Conservation (phyloP, 2,113 vertebrate species). For the Misgurnus mizolepis region DNA sequence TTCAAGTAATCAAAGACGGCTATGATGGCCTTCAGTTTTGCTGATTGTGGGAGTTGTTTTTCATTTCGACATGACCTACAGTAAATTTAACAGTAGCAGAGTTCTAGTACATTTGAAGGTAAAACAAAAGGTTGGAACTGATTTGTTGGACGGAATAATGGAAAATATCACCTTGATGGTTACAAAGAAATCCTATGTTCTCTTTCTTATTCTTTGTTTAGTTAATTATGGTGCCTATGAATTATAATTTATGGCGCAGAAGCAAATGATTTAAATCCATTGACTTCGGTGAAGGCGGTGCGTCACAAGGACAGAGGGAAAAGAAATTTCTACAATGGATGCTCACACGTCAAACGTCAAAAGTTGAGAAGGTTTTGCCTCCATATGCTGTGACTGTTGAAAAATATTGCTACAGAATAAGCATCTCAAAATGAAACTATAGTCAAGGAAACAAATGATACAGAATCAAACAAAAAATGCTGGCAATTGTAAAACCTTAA, state of each 20-base stretch:
- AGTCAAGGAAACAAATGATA: not conserved
- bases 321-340: no score
- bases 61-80: conserved; percentile 17
- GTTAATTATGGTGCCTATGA: no score
- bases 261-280: no score
- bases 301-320: no score
- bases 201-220: no score
- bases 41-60: conserved; percentile 13
- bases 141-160: not conserved
- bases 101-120: not conserved
- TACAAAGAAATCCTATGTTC: not conserved
- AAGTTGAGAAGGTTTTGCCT: no score
- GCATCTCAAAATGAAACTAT: conserved; percentile 2
- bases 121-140: not conserved
- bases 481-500: not conserved
- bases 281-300: no score
- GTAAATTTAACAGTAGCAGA: conserved; percentile 11
- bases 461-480: not conserved
- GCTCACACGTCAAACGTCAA: no score
- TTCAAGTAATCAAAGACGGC: not conserved
- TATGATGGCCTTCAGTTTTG: conserved; percentile 17
- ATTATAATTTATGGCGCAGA: no score
- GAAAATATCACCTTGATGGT: not conserved
- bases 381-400: no score
- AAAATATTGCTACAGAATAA: not conserved